Base-by-base conservation (phyloP, 2,888 invertebrate species). In the Ametastegia equiseti region DNA sequence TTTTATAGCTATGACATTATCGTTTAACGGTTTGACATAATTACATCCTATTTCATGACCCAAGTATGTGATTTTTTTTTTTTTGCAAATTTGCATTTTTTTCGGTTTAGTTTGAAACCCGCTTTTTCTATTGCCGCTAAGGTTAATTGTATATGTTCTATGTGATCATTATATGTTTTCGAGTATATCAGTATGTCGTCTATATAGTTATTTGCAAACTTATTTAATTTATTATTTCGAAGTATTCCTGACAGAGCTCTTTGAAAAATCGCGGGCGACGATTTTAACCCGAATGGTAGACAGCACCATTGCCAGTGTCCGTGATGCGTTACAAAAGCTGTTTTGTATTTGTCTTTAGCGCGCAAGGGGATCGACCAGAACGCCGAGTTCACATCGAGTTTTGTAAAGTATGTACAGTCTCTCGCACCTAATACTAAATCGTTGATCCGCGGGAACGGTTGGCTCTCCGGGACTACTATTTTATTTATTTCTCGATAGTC, bases 291-390 rank as follows among this genome's bases (percentile, higher is more conserved):
- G 79, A 83, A 85, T 2, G 86, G 84, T 39, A 86, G 42, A 45
- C 83, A 83, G 11, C 47, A 81, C 84, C 84, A 86, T 80, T 86
- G 82, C 81, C 81, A 86, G 39, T 86, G 85, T 6, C 84, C 85
- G 30, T 79, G 30, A 36, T 86, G 84, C 9, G 85, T 86, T 33
- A 86, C 81, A 69, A 86, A 86, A 19, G 81, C 84, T 23, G 81
- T 81, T 79, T 85, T 85, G 60, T 84, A 78, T 73, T 81, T 84
- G 30, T 85, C 85, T 80, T 86, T 82, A 13, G 42, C 75, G 33
- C 84, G 30, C 7, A 67, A 11, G 5, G 67, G 67, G 6, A 67
- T 67, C 19, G 67, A 67, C 67, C 67, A 67, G 11, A 67, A 67
- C 67, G 67, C 67, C 39, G 67, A 67, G 19, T 67, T 67, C 9